A percentile compares a stretch with the other conserved stretches of the same genome.
Conservation (phyloP, 2,888 invertebrate species). For the Cephus spinipes region DNA sequence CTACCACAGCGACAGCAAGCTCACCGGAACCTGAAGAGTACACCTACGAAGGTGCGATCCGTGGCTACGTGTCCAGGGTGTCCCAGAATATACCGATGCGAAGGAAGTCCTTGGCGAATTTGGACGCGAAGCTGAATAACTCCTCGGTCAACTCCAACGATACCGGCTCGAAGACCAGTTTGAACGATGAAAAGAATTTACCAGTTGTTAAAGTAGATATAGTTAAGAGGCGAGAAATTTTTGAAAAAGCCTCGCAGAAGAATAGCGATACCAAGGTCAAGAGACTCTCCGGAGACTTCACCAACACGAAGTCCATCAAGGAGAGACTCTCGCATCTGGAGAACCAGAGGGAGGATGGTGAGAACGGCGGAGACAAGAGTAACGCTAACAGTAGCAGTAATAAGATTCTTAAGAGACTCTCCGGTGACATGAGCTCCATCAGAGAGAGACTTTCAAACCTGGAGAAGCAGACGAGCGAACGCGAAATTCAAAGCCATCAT, state of each 20-base stretch:
- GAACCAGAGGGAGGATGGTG: slow-evolving; percentile 73
- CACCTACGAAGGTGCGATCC: slow-evolving; percentile 89
- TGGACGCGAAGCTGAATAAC: slow-evolving; percentile 48
- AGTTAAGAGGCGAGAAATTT: slow-evolving; percentile 84
- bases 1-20: slow-evolving; percentile 76
- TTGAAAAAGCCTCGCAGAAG: slow-evolving; percentile 75
- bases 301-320: slow-evolving; percentile 77
- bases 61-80: slow-evolving; percentile 85
- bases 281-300: slow-evolving; percentile 73
- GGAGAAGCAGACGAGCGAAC: slow-evolving; percentile 68
- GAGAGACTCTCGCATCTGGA: slow-evolving; percentile 79
- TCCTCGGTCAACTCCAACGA: slow-evolving; percentile 63
- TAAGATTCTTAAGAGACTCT: slow-evolving; percentile 65
- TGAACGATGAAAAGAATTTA: slow-evolving; percentile 71
- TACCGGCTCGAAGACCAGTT: slow-evolving; percentile 65
- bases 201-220: slow-evolving; percentile 82
- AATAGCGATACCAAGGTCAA: slow-evolving; percentile 38
- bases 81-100: slow-evolving; percentile 54
- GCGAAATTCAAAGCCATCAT: slow-evolving; percentile 43
- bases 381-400: slow-evolving; percentile 30
- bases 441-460: slow-evolving; percentile 75
- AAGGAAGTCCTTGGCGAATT: slow-evolving; percentile 56
- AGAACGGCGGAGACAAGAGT: slow-evolving; percentile 65
- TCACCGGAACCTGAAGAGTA: slow-evolving; percentile 83
- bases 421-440: slow-evolving; percentile 74